Evolutionary conservation across 2,888 invertebrate genomes (phyloP), one percentile per base, ranked within the genome.

Genomic region (Cheilosia impressa): DNA sequence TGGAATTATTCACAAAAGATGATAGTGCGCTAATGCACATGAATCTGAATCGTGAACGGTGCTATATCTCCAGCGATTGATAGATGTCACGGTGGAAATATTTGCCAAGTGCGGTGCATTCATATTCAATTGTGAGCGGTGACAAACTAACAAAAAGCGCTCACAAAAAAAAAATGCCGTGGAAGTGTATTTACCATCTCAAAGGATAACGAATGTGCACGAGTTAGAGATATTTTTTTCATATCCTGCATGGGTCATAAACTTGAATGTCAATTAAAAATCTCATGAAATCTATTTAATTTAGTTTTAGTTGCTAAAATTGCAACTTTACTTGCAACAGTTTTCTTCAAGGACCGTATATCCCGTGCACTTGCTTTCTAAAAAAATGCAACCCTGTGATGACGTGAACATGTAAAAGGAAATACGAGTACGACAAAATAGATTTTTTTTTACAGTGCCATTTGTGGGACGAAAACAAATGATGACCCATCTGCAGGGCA

Each of bases 321-420:
- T 13, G 2, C 4, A 38, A 38, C 13, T 4, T 13, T 2, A 13
- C 4, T 13, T 4, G 38, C 1, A 38, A 38, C 13, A 13, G 13
- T 38, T 38, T 50, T 2, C 38, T 19, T 58, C 2, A 41, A 58
- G 2, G 58, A 13, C 13, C 3, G 38, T 38, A 4, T 13, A 13
- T 38, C 13, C 38, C 38, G 38, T 4, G 4, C 41, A 58, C 41
- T 38, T 13, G 41, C 65, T 41, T 45, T 41, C 31, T 31, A 38
- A 38, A 38, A 34, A 77, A 68, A 60, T 55, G 53, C 52, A 77
- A 68, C 77, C 62, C 38, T 60, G 45, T 77, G 24, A 31, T 31
- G 31, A 62, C 17, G 60, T 38, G 38, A 60, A 41, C 27, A 65
- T 55, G 53, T 34, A 7, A 41, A 55, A 17, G 19, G 19, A 45